Conservation (phyloP, 1,140 invertebrate species). For the Drosophila dunni region DNA sequence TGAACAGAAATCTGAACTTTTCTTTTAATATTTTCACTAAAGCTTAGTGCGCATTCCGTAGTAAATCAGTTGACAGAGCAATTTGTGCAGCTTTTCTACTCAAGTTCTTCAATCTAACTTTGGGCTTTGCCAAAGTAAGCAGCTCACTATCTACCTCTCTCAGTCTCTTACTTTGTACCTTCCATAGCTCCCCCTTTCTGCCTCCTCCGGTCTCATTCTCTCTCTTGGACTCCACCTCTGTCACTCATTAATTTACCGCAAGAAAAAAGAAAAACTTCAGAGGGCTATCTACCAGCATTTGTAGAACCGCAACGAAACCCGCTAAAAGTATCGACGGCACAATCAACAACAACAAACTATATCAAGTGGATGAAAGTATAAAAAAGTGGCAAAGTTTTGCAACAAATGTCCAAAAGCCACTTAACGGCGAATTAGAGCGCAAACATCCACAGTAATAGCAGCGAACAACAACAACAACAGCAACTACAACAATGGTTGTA, state of each 20-base stretch:
- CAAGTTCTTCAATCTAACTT: constrained; percentile 28
- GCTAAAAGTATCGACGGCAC: constrained; percentile 57
- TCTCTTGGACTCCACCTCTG: background rate
- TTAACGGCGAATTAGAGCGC: constrained; percentile 79
- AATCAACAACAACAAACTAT: constrained; percentile 25
- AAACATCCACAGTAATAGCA: constrained; percentile 58
- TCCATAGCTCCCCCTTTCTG: background rate
- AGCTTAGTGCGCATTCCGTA: background rate
- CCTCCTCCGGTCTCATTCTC: background rate
- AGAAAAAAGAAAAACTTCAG: constrained; percentile 46
- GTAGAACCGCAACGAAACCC: constrained; percentile 20
- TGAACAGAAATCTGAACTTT: too few relatives aligned
- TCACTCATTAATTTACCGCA: constrained; percentile 62
- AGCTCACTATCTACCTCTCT: background rate
- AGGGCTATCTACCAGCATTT: constrained; percentile 50
- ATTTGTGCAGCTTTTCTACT: constrained; percentile 15
- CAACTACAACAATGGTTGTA: constrained; percentile 5
- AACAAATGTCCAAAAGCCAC: constrained; percentile 81
- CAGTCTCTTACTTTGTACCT: too few relatives aligned
- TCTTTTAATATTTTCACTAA: too few relatives aligned
- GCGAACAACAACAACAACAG: constrained; percentile 15
- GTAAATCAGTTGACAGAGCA: constrained; percentile 4
- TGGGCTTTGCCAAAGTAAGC: constrained; percentile 23
- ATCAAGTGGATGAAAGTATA: constrained; percentile 12
- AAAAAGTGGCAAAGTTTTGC: constrained; percentile 58